phyloP scores from a whole-genome alignment of 2,888 invertebrate species.

The Drosophila neonasuta region DNA sequence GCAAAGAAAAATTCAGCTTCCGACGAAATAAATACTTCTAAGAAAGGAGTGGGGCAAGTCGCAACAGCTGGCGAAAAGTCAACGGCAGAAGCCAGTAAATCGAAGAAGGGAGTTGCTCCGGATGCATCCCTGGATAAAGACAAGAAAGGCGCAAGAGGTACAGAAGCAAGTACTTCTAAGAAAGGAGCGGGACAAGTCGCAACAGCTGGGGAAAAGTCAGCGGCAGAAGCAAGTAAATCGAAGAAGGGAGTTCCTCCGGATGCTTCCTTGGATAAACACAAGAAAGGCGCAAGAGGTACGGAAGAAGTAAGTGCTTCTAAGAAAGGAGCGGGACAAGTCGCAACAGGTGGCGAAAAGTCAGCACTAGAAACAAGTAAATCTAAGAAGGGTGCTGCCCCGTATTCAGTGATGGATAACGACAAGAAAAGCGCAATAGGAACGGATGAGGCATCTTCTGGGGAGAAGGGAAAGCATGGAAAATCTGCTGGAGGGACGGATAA shows the following conservation, averaged over 20 bases:
- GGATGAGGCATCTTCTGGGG: not conserved
- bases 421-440: not conserved
- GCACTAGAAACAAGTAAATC: not conserved
- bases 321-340: not conserved
- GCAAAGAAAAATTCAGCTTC: constrained; percentile 6
- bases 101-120: not conserved
- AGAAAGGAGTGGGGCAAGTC: not conserved
- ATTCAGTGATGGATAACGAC: not conserved
- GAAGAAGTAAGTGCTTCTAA: not conserved
- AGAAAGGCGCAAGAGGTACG: not conserved
- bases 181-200: not conserved
- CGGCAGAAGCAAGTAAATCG: not conserved
- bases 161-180: not conserved
- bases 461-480: constrained; percentile 10
- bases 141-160: not conserved
- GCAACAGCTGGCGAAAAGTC: not conserved
- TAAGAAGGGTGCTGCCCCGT: not conserved
- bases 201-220: not conserved
- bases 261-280: not conserved
- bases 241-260: not conserved
- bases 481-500: not conserved
- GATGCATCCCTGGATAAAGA: not conserved
- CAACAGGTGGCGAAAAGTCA: not conserved
- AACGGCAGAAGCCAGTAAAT: not conserved
- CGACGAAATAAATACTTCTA: not conserved